A percentile compares a stretch with the other conserved stretches of the same genome.
Conservation (phyloP, 2,113 vertebrate genomes). For the Gallinago jamesoni region DNA sequence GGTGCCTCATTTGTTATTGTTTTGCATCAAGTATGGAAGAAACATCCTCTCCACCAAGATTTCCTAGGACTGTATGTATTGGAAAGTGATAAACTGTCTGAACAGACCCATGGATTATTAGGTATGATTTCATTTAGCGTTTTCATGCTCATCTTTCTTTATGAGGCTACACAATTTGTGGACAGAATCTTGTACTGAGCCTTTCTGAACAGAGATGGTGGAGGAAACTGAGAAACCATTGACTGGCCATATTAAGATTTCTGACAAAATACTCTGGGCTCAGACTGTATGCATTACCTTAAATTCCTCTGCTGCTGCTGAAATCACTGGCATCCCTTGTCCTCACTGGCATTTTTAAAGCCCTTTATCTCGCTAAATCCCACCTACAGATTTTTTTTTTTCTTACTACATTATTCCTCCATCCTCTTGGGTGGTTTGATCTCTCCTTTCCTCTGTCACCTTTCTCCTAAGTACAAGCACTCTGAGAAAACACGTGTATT, state of each 20-base stretch:
- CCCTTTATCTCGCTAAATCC: background rate
- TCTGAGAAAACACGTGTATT: background rate
- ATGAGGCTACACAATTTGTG: background rate
- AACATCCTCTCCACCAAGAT: constrained; percentile 84
- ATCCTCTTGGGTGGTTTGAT: background rate
- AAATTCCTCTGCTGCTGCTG: background rate
- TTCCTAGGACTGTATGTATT: constrained; percentile 92
- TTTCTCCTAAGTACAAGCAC: background rate
- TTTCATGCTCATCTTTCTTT: background rate
- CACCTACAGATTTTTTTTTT: background rate
- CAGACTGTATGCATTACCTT: background rate
- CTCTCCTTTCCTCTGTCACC: background rate
- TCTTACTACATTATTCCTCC: background rate
- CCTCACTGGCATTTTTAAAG: background rate
- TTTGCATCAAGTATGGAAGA: constrained; percentile 89
- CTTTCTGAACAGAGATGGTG: background rate
- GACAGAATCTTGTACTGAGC: background rate
- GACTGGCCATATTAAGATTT: background rate
- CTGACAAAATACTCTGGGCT: background rate
- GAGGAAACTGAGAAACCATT: background rate
- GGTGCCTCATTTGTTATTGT: constrained; percentile 87
- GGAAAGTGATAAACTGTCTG: constrained; percentile 84
- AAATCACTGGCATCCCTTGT: background rate
- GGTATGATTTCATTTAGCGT: constrained; percentile 75
- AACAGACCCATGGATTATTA: constrained; percentile 87